These are phyloP conservation scores for Mesoclemmys tuberculata DNA, from an alignment of 2,113 vertebrate genomes.

Conservation along the genomic window DNA sequence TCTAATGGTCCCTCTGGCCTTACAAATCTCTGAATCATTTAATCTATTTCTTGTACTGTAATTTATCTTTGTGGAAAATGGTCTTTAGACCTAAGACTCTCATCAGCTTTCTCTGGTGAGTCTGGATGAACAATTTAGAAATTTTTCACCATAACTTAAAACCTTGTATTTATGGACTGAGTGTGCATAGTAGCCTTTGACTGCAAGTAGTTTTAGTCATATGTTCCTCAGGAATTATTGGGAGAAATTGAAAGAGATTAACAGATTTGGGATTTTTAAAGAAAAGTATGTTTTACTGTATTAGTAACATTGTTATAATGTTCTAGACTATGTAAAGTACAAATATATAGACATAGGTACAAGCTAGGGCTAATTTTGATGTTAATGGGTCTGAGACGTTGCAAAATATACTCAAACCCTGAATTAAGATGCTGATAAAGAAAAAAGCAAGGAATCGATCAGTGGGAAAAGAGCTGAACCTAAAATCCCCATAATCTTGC, in stretches of 20 bases:
- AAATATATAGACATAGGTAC: background rate
- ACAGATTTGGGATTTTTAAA: background rate
- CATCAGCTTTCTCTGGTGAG: background rate
- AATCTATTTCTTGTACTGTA: background rate
- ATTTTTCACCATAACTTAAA: background rate
- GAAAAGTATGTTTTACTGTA: background rate
- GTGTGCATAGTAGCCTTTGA: background rate
- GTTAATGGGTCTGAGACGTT: background rate
- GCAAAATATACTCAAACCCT: background rate
- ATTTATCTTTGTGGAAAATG: background rate
- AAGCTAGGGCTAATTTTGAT: constrained; percentile 11
- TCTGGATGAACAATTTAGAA: background rate
- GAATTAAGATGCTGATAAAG: constrained; percentile 34
- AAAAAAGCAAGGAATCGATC: background rate
- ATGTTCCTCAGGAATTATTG: background rate
- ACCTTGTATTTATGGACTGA: constrained; percentile 7
- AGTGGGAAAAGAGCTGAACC: background rate
- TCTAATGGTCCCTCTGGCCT: background rate
- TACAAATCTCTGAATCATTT: background rate
- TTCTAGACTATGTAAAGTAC: background rate
- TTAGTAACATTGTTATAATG: background rate
- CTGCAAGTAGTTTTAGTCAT: background rate
- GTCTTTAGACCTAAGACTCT: background rate
- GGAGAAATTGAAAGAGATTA: background rate
- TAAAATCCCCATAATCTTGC: constrained; percentile 22